phyloP scores from a whole-genome alignment of 1,140 invertebrate species.

The Andricus grossulariae region DNA sequence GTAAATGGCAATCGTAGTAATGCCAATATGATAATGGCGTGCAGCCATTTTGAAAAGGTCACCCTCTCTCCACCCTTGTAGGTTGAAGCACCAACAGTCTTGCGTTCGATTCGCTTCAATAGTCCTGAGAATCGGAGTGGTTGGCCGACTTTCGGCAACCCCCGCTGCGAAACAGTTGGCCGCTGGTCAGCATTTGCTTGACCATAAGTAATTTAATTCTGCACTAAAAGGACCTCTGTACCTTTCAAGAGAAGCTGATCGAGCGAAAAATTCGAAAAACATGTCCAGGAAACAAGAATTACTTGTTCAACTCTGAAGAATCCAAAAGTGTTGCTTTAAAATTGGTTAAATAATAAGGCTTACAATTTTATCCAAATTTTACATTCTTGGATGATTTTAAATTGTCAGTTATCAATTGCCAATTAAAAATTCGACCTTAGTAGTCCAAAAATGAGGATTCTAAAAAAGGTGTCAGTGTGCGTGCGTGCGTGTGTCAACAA shows the following conservation, averaged over 20 bases:
- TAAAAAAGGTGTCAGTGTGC: too few relatives aligned
- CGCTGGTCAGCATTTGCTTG: conserved; percentile 71
- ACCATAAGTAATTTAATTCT: conserved; percentile 71
- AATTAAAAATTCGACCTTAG: too few relatives aligned
- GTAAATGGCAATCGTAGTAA: conserved; percentile 8
- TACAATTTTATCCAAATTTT: too few relatives aligned
- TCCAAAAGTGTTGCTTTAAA: too few relatives aligned
- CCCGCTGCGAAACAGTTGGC: conserved; percentile 69
- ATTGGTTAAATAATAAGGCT: too few relatives aligned
- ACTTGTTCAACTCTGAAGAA: too few relatives aligned
- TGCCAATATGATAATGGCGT: conserved; percentile 57
- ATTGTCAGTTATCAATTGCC: too few relatives aligned
- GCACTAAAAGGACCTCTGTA: conserved; percentile 34
- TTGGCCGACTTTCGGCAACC: conserved; percentile 53
- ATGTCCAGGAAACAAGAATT: not conserved
- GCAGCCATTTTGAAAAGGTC: conserved; percentile 67
- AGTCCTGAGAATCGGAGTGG: conserved; percentile 57
- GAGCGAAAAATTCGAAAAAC: conserved; percentile 51
- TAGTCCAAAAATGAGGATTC: too few relatives aligned
- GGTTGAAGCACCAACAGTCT: conserved; percentile 41
- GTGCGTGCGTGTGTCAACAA: too few relatives aligned
- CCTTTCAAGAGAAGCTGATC: conserved; percentile 32
- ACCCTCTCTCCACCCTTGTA: conserved; percentile 57
- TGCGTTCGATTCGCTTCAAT: conserved; percentile 58
- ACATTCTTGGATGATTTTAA: too few relatives aligned